A percentile compares a stretch with the other conserved stretches of the same genome.
phyloP scores from a whole-genome alignment of 1,140 invertebrate species.

The Cyphomyrmex costatus region DNA sequence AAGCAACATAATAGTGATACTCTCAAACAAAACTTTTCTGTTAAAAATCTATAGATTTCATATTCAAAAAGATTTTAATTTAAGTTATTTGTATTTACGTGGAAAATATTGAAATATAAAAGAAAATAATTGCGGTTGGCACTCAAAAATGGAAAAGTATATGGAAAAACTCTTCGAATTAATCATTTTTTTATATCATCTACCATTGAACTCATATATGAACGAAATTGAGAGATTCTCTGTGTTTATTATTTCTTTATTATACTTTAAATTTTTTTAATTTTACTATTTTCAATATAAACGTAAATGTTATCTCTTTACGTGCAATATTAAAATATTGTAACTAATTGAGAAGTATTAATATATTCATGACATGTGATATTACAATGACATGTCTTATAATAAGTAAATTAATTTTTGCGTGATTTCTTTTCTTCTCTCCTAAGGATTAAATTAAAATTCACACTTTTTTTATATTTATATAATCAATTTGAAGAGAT shows the following conservation, averaged over 20 bases:
- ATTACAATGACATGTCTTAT: not conserved
- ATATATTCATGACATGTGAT: too few species aligned
- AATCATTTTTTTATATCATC: not conserved
- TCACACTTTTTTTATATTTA: not conserved
- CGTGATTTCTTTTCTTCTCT: not conserved
- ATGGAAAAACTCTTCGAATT: not conserved
- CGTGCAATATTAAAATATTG: not conserved
- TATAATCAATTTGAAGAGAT: not conserved
- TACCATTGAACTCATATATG: not conserved
- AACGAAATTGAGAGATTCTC: not conserved
- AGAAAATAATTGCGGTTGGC: too few species aligned
- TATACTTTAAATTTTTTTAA: not conserved
- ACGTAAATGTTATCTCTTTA: not conserved
- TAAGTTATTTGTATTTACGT: not conserved
- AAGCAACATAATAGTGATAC: not conserved
- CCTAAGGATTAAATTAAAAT: not conserved
- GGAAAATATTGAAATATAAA: not conserved
- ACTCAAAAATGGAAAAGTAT: not conserved
- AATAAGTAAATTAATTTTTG: constrained; percentile 6
- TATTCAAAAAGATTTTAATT: constrained; percentile 1
- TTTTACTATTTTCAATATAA: constrained; percentile 4
- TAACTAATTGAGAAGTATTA: not conserved
- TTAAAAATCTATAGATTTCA: not conserved
- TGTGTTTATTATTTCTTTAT: not conserved
- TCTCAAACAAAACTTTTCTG: not conserved